Base-by-base conservation (phyloP, 1,140 invertebrate species). In the Babylonia areolata region DNA sequence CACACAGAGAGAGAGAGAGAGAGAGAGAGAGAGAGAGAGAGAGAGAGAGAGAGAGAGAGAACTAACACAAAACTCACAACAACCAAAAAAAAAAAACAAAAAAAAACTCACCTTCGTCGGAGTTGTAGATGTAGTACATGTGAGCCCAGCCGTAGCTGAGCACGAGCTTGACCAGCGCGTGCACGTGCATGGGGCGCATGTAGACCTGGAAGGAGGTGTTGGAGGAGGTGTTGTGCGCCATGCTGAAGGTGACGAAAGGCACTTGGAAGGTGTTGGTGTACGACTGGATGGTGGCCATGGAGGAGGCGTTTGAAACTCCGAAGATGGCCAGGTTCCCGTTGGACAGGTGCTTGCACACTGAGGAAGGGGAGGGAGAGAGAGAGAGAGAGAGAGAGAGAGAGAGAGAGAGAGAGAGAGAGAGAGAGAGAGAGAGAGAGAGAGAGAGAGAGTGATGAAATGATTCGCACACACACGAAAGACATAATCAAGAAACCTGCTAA, bases 91-190 rank as follows among this genome's bases (percentile, higher is more conserved):
- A 51, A 2, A 51, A 51, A 3, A 17, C 9, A 51, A 17, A 17
- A 51, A 51, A 51, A 51, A 1, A 51, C 58, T 96, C 95, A 98
- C 98, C 98, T 94, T 98, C 98, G 92, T 99, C 97, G 6, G 97
- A 98, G 95, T 99, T 97, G 93, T 99, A 99, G 86, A 99, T 96
- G 95, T 98, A 99, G 92, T 98, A 97, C 91, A 99, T 97, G 93
- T 97, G 97, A 89, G 96, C 96, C 98, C 98, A 99, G 75, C 97
- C 96, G 93, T 99, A 99, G 94, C 97, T 96, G 87, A 96, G 95
- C 88, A 99, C 97, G 37, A 98, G 97, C 95, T 99, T 98, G 89
- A 99, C 97, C 91, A 99, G 97, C 54, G 98, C 98, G 90, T 96
- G 96, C 94, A 98, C 97, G 95, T 98, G 98, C 94, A 98, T 97